Percentiles rank a stretch among this genome's conserved stretches.
Conservation (phyloP, 1,140 invertebrate genomes). For the Ostrea edulis region DNA sequence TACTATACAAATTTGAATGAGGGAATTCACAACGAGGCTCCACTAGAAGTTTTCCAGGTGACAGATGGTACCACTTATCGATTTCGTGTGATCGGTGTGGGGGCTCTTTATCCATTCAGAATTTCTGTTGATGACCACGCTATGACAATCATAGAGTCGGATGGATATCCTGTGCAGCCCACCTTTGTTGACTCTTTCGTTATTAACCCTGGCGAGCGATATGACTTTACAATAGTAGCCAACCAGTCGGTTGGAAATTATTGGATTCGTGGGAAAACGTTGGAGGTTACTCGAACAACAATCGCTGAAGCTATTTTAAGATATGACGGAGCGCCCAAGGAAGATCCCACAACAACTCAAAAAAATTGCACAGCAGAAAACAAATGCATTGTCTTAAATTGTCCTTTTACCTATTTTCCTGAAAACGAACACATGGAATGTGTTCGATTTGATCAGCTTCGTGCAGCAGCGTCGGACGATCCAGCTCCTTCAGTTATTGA, state of each 20-base stretch:
- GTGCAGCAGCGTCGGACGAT: slow-evolving; percentile 52
- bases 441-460: slow-evolving; percentile 58
- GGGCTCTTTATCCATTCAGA: slow-evolving; percentile 67
- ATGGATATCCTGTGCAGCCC: slow-evolving; percentile 89
- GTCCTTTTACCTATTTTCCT: slow-evolving; percentile 67
- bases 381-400: slow-evolving; percentile 67
- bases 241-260: slow-evolving; percentile 86
- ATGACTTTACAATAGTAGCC: slow-evolving; percentile 91
- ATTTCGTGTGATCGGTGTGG: slow-evolving; percentile 71
- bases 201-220: slow-evolving; percentile 86
- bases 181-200: slow-evolving; percentile 80
- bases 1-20: slow-evolving; percentile 56
- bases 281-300: slow-evolving; percentile 63
- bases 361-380: slow-evolving; percentile 51
- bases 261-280: slow-evolving; percentile 87
- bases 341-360: slow-evolving; percentile 81
- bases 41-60: slow-evolving; percentile 67
- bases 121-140: slow-evolving; percentile 92
- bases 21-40: slow-evolving; percentile 66
- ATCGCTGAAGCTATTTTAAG: slow-evolving; percentile 84
- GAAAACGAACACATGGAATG: slow-evolving; percentile 58
- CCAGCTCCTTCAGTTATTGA: no score
- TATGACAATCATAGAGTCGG: slow-evolving; percentile 87
- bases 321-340: slow-evolving; percentile 84
- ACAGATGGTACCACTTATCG: slow-evolving; percentile 58